These are phyloP conservation scores for Seira ritae DNA, from an alignment of 2,888 invertebrate genomes.

Conservation along the genomic window DNA sequence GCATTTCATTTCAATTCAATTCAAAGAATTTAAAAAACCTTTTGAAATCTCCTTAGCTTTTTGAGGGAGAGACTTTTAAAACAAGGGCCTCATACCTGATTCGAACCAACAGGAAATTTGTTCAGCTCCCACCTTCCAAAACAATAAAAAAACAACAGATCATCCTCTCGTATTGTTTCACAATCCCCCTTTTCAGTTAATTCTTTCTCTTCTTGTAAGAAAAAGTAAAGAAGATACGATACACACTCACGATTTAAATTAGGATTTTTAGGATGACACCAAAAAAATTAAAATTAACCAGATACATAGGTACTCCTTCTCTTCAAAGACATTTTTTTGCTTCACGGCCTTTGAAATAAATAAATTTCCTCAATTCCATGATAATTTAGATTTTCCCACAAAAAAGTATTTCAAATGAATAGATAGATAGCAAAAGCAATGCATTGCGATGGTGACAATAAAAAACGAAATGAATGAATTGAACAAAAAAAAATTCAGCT, in stretches of 20 bases:
- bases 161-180: no score
- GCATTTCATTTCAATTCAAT: neutral
- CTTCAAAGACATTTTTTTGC: neutral
- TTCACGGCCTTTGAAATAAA: neutral
- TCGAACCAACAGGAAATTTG: conserved; percentile 54
- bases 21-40: neutral
- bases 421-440: no score
- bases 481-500: neutral
- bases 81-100: conserved; percentile 57
- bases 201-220: neutral
- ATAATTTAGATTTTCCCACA: neutral
- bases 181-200: no score
- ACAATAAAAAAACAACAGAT: no score
- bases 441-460: no score
- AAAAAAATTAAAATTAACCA: neutral
- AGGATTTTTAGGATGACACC: neutral
- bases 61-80: neutral
- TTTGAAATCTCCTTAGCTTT: neutral
- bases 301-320: neutral
- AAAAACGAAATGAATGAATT: conserved; percentile 9
- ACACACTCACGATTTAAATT: neutral
- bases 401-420: neutral
- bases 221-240: conserved; percentile 14
- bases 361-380: neutral
- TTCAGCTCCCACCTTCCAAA: no score